A percentile compares a stretch with the other conserved stretches of the same genome.
Evolutionary conservation across 2,888 invertebrate species (phyloP).

Genomic region (Cephalotes varians): DNA sequence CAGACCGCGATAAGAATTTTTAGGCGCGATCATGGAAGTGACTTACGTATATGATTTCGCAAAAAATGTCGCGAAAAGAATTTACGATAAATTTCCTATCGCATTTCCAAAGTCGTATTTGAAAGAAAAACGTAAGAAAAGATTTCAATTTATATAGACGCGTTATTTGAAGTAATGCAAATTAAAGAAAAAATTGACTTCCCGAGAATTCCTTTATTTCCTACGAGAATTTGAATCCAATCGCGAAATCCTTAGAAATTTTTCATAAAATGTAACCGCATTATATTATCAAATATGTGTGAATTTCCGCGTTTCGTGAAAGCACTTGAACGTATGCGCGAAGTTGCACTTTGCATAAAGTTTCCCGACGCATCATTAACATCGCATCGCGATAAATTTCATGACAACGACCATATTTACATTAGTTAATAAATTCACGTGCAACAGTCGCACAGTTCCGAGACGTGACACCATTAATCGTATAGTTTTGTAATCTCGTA

Average conservation of each 20-base stretch:
- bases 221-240: background rate
- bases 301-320: background rate
- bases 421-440: slow-evolving; percentile 42
- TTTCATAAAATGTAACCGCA: background rate
- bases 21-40: slow-evolving; percentile 29
- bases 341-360: slow-evolving; percentile 6
- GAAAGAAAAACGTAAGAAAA: background rate
- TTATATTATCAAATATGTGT: background rate
- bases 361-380: background rate
- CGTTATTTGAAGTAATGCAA: background rate
- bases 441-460: slow-evolving; percentile 26
- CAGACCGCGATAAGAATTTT: slow-evolving; percentile 67
- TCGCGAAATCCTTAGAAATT: background rate
- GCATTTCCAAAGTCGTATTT: background rate
- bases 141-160: background rate
- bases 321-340: background rate
- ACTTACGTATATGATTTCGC: background rate
- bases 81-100: background rate
- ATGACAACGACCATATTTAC: slow-evolving; percentile 28
- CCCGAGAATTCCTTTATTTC: background rate
- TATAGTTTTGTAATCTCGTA: slow-evolving; percentile 35
- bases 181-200: background rate
- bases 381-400: background rate
- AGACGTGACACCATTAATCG: slow-evolving; percentile 18
- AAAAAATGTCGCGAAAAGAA: background rate